Base-by-base conservation (phyloP, 2,888 invertebrate genomes). In the Lobophora halterata region DNA sequence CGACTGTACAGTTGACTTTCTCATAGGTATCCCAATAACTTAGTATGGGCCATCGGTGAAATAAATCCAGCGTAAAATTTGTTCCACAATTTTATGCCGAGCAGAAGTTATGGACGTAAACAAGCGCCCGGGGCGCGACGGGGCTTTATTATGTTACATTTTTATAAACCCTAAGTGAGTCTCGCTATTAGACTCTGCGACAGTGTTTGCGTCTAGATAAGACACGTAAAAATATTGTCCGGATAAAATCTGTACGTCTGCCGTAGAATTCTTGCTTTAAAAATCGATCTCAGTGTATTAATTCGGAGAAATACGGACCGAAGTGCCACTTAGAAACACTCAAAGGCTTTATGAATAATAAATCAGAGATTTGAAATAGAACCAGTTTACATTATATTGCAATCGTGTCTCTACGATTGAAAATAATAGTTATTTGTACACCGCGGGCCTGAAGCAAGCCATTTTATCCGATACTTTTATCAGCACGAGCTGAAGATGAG, bases 61-160 rank as follows among this genome's bases (percentile, higher is more conserved):
- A 41, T 52, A 50, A 51, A 57, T 52, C 40, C 44, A 13, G 40
- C 47, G 47, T 50, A 40, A 52, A 53, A 53, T 48, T 49, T 46
- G 45, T 45, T 52, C 19, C 23, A 24, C 16, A 38, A 26, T 42
- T 32, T 38, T 45, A 17, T 44, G 35, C 40, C 31, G 24, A 9
- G 24, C 32, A 6, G 19, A 21, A 40, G 45, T 45, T 37, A 41
- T 46, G 39, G 25, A 40, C 19, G 45, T 37, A 46, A 49, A 49
- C 47, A 49, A 42, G 32, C 41, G 47, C 43, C 34, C 34, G 26
- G 31, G 43, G 47, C 46, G 26, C 14, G 28, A 8, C 24, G 29
- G 17, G 41, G 23, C 33, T 46, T 43, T 52, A 47, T 49, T 50
- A 27, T 35, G 40, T 48, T 41, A 53, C 50, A 48, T 48, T 50